Percentiles rank a stretch among this genome's conserved stretches.
Conservation (phyloP, 1,140 invertebrate species). For the Episyrphus balteatus region DNA sequence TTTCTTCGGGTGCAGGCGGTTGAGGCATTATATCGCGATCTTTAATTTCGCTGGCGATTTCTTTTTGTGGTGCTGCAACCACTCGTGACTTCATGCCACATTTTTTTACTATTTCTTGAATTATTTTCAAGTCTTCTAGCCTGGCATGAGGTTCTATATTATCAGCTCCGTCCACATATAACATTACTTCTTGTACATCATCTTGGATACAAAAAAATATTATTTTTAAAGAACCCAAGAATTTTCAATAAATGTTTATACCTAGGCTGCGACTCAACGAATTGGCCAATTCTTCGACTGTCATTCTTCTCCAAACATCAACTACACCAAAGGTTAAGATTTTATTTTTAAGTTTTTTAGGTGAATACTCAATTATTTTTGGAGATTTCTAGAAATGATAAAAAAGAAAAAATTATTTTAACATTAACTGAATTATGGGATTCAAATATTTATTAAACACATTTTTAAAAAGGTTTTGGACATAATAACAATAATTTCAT, state of each 20-base stretch:
- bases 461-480: too few relatives aligned
- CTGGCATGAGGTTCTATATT: slow-evolving; percentile 35
- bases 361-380: slow-evolving; percentile 40
- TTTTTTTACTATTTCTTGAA: slow-evolving; percentile 53
- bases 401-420: background rate
- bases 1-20: slow-evolving; percentile 49
- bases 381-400: slow-evolving; percentile 37
- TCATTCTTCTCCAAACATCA: slow-evolving; percentile 69
- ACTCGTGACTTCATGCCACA: slow-evolving; percentile 48
- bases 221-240: background rate
- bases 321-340: slow-evolving; percentile 35
- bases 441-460: too few relatives aligned
- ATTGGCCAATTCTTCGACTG: slow-evolving; percentile 56
- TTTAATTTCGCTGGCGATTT: slow-evolving; percentile 28
- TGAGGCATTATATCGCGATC: slow-evolving; percentile 42
- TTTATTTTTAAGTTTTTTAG: slow-evolving; percentile 38
- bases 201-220: slow-evolving; percentile 39
- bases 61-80: slow-evolving; percentile 38
- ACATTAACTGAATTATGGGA: too few relatives aligned
- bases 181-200: slow-evolving; percentile 55
- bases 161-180: slow-evolving; percentile 49
- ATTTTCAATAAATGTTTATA: slow-evolving; percentile 4
- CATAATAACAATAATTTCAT: background rate
- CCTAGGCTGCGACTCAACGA: slow-evolving; percentile 39
- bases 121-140: slow-evolving; percentile 45